phyloP scores from a whole-genome alignment of 2,113 vertebrate genomes.

The Marcusenius ussheri region DNA sequence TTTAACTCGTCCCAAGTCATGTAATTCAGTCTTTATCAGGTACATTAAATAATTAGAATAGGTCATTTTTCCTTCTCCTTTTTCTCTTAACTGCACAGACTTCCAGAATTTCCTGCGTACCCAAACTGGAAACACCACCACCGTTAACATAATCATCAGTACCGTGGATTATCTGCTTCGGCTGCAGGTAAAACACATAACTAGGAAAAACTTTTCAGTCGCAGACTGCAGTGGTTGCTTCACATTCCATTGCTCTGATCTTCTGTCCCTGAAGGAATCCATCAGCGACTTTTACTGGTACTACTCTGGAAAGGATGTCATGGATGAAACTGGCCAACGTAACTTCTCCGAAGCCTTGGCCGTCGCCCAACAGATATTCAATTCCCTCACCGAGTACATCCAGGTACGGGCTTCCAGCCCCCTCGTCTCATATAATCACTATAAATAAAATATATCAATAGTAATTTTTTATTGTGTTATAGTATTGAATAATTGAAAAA shows the following conservation, averaged over 20 bases:
- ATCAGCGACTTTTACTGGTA: constrained; percentile 99
- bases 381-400: constrained; percentile 97
- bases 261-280: constrained; percentile 72
- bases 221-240: neutral
- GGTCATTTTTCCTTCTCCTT: neutral
- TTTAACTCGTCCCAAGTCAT: neutral
- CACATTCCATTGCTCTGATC: neutral
- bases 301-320: constrained; percentile 92
- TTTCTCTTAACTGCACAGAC: constrained; percentile 57
- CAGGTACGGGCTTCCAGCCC: constrained; percentile 66
- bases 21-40: neutral
- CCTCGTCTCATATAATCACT: no score
- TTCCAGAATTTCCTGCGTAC: constrained; percentile 96
- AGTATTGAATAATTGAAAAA: no score
- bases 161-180: constrained; percentile 93
- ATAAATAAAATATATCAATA: no score
- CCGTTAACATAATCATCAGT: constrained; percentile 95
- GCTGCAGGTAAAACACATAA: constrained; percentile 70
- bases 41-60: neutral
- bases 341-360: constrained; percentile 94
- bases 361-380: constrained; percentile 96
- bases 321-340: constrained; percentile 90
- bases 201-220: neutral
- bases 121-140: constrained; percentile 95
- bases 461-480: no score